These are phyloP conservation scores for Dasyornis broadbenti DNA, from an alignment of 2,113 vertebrate genomes.

Conservation along the genomic window DNA sequence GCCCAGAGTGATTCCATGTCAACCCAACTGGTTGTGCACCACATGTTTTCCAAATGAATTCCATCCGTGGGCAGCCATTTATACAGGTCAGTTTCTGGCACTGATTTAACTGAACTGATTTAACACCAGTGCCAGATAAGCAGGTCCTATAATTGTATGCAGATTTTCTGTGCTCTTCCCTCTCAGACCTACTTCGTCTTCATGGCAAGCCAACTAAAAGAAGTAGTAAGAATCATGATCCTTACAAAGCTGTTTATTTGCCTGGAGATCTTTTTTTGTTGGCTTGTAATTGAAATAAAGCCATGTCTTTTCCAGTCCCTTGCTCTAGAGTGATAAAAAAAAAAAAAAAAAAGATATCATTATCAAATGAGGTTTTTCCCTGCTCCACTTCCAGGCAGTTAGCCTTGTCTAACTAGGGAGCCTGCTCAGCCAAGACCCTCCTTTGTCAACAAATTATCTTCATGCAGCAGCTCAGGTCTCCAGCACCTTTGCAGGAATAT, in stretches of 20 bases:
- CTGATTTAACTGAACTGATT: neutral
- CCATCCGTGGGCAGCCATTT: rapidly evolving
- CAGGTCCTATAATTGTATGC: neutral
- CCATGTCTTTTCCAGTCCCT: neutral
- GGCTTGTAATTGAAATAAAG: neutral
- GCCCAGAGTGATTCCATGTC: neutral
- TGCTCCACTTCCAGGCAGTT: neutral
- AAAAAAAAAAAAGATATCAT: neutral
- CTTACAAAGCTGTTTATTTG: neutral
- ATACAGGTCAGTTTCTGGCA: rapidly evolving
- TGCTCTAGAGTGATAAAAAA: neutral
- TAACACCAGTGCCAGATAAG: neutral
- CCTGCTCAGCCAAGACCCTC: neutral
- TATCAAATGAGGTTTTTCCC: neutral
- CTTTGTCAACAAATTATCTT: neutral
- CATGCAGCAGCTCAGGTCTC: neutral
- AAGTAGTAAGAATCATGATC: neutral
- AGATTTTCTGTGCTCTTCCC: neutral
- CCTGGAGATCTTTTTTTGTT: neutral
- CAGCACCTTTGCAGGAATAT: neutral
- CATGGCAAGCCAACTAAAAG: neutral
- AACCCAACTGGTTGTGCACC: neutral
- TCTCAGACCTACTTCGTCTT: neutral
- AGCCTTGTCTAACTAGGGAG: neutral
- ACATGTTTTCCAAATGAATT: neutral